Evolutionary conservation across 2,797 vertebrate species (phyloP).

Genomic region (Caiman crocodilus): DNA sequence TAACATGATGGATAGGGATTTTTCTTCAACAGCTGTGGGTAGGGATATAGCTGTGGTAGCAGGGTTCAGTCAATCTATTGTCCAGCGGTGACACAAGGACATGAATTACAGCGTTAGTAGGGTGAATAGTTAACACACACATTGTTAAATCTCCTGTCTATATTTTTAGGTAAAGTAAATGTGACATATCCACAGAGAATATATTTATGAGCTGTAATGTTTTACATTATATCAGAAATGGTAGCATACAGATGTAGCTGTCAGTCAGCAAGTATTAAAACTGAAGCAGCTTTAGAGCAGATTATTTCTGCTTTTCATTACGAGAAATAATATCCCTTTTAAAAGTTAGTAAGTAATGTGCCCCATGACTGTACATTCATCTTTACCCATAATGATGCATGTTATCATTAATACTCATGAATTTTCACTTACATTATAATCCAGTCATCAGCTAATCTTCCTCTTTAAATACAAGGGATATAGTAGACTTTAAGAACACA

Average conservation of each 20-base stretch:
- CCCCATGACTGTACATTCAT: constrained; percentile 64
- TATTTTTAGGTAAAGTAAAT: background rate
- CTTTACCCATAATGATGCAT: constrained; percentile 59
- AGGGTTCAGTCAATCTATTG: constrained; percentile 6
- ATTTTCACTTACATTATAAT: constrained; percentile 67
- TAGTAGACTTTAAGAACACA: background rate
- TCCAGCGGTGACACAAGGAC: constrained; percentile 9
- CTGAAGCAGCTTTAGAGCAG: constrained; percentile 58
- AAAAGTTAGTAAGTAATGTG: constrained; percentile 61
- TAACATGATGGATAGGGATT: constrained; percentile 32
- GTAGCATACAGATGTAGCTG: constrained; percentile 43
- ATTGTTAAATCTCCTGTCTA: background rate
- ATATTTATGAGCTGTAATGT: constrained; percentile 10
- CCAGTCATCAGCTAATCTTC: constrained; percentile 66
- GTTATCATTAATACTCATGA: constrained; percentile 62
- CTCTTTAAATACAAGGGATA: constrained; percentile 27
- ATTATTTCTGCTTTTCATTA: constrained; percentile 73
- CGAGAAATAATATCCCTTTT: constrained; percentile 61
- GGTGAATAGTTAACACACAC: constrained; percentile 14
- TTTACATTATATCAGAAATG: constrained; percentile 30
- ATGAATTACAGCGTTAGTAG: background rate
- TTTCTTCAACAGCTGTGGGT: constrained; percentile 22
- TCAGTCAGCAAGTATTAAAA: constrained; percentile 57
- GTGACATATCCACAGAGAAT: background rate
- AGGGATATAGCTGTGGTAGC: background rate